These are phyloP conservation scores for Aegotheles bennettii DNA, from an alignment of 2,113 vertebrate genomes.

Conservation along the genomic window DNA sequence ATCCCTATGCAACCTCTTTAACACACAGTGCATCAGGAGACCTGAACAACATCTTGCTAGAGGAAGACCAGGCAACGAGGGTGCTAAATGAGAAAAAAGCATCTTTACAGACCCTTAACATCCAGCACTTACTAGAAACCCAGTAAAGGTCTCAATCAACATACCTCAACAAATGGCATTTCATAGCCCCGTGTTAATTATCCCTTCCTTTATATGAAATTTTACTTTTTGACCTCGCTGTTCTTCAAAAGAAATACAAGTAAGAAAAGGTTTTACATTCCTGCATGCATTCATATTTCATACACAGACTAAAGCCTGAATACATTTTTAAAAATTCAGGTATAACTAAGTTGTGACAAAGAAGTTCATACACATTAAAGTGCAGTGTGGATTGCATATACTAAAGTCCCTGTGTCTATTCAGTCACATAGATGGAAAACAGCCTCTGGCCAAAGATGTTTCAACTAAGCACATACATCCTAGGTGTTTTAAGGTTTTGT, in stretches of 20 bases:
- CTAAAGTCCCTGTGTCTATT: not conserved
- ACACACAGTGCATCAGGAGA: not conserved
- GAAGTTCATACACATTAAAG: conserved; percentile 15
- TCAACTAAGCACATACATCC: not conserved
- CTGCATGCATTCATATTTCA: not conserved
- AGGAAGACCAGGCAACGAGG: not conserved
- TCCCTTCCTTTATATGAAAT: not conserved
- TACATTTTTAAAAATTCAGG: conserved; percentile 6
- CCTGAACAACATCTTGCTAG: not conserved
- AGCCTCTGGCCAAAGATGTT: not conserved
- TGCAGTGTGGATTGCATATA: not conserved
- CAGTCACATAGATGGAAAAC: not conserved
- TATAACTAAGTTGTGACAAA: not conserved
- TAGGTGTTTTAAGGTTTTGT: not conserved
- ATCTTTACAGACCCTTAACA: not conserved
- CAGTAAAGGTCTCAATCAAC: not conserved
- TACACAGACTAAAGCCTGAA: not conserved
- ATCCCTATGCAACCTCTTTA: not conserved
- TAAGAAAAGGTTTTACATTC: not conserved
- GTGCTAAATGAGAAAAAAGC: not conserved
- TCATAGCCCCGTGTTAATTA: not conserved
- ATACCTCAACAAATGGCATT: not conserved
- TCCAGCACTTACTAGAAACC: not conserved
- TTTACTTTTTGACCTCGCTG: not conserved
- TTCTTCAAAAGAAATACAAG: not conserved